A percentile compares a stretch with the other conserved stretches of the same genome.
phyloP scores from a whole-genome alignment of 1,140 invertebrate genomes.

The Oncopodura yosiiana region DNA sequence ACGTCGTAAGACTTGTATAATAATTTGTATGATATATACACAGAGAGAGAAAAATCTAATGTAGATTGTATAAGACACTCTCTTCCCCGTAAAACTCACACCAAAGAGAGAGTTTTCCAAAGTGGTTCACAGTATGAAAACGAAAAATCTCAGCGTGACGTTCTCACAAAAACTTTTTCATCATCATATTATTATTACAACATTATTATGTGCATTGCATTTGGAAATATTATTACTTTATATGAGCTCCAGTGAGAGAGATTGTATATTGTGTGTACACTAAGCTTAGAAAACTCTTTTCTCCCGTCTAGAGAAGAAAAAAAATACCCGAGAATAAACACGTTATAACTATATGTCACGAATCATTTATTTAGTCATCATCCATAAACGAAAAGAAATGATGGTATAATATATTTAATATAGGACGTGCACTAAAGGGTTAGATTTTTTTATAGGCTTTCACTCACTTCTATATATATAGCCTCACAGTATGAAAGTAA shows the following conservation, averaged over 20 bases:
- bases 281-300: no score
- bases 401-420: not conserved
- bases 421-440: not conserved
- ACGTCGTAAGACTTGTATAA: no score
- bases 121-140: conserved; percentile 5
- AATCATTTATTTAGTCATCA: conserved; percentile 26
- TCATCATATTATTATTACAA: not conserved
- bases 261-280: conserved; percentile 1
- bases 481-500: no score
- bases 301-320: not conserved
- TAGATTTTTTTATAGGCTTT: no score
- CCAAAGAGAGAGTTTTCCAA: not conserved
- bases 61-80: no score
- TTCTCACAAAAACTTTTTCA: conserved; percentile 8
- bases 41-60: no score
- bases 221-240: not conserved
- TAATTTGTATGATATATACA: no score
- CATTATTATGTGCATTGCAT: not conserved
- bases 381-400: conserved; percentile 9
- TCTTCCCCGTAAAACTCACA: no score
- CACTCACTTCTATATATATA: no score
- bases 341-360: conserved; percentile 28
- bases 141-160: conserved; percentile 18
- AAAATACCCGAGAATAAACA: conserved; percentile 30
- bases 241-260: not conserved